Base-by-base conservation (phyloP, 1,140 invertebrate genomes). In the Bombus cullumanus region DNA sequence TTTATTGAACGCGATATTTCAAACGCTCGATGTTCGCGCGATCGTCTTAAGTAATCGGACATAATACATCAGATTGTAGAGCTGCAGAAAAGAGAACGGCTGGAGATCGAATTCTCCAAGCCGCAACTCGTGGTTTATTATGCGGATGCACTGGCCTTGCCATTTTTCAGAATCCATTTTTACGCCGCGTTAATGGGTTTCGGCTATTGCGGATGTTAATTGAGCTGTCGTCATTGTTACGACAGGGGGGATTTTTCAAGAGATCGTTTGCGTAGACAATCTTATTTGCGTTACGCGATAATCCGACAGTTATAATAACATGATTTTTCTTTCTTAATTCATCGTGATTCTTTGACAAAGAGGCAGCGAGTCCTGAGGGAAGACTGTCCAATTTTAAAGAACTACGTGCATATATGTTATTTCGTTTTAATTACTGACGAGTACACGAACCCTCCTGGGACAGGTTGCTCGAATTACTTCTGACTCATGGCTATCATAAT, bases 21-120 rank as follows among this genome's bases (percentile, higher is more conserved):
- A 73, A 72, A 43, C n/a, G 34, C 39, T 77, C 39, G 41, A 72
- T 74, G 72, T 47, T 37, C 75, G 62, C 77, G 62, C 41, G 34
- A 81, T 71, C 34, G 8, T 47, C 64, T 59, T 31, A 57, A 43
- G 79, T 73, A 81, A 81, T 81, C 68, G 53, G 47, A 41, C 79
- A 62, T 72, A 41, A 72, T 72, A 62, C 69, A 31, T 73, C 69
- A 59, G 79, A 13, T 22, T 22, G 47, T 18, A 22, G 57, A 77
- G 37, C 13, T 12, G 62, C 28, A 22, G 34, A 66, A 41, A 39
- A 59, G 47, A 72, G 68, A 73, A 81, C 47, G 47, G 68, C n/a
- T 47, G 41, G 41, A 31, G 39, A 64, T 37, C 41, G 68, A 62
- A 43, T 47, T 34, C 43, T 43, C 10, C 57, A 37, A 62, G 39